Conservation (phyloP, 2,797 vertebrate species). For the Takifugu rubripes region DNA sequence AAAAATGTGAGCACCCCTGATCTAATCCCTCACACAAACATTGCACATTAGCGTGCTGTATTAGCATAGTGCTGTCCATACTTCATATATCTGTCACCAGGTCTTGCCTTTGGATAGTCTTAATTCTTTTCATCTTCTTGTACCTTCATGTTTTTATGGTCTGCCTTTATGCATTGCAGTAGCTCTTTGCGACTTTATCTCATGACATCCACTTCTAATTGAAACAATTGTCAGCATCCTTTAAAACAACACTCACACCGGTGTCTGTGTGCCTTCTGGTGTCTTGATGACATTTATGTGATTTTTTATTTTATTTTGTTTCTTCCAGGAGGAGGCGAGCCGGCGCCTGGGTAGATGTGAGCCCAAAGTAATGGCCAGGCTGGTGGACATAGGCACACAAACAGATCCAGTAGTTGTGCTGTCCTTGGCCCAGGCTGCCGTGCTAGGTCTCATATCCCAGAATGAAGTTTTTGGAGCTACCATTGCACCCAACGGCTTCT, state of each 20-base stretch:
- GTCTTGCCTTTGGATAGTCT: conserved; percentile 20
- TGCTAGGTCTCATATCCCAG: conserved; percentile 91
- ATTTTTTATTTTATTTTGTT: not conserved
- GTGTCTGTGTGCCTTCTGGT: too few species aligned
- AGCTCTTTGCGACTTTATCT: too few species aligned
- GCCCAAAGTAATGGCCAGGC: conserved; percentile 86
- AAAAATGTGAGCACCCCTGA: too few species aligned
- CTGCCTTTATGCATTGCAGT: too few species aligned
- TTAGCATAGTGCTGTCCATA: conserved; percentile 36
- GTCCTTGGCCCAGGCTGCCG: conserved; percentile 93
- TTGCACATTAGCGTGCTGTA: conserved; percentile 33
- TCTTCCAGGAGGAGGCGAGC: conserved; percentile 80
- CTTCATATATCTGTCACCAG: conserved; percentile 26
- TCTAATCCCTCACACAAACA: conserved; percentile 8
- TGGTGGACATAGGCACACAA: conserved; percentile 93
- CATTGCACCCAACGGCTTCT: conserved; percentile 86
- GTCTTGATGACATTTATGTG: not conserved
- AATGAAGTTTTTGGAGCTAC: conserved; percentile 97
- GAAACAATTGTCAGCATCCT: not conserved
- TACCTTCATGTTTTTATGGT: conserved; percentile 3
- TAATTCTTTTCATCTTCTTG: conserved; percentile 10
- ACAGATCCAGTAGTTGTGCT: conserved; percentile 96
- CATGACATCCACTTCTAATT: too few species aligned
- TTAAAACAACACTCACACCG: too few species aligned
- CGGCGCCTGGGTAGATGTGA: conserved; percentile 79